Evolutionary conservation across 2,888 invertebrate genomes (phyloP), one percentile per base, ranked within the genome.

Genomic region (Eustalomyia histrio): DNA sequence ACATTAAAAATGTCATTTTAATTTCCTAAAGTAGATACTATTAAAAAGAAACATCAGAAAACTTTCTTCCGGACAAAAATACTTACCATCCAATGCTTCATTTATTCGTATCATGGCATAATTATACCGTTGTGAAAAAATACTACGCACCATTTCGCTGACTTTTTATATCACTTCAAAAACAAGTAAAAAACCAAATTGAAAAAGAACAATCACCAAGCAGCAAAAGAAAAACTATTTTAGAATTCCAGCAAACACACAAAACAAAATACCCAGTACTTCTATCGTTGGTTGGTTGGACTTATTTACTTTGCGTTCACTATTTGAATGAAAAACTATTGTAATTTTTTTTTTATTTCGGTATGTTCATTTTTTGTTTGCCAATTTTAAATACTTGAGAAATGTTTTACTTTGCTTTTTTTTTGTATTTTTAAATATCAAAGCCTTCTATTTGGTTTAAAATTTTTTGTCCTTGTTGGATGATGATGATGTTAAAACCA

Each of bases 61-160:
- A 29, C 14, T 33, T 61, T 16, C 17, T 9, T 43, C 29, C 29
- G 16, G 10, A 10, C 14, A 14, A 8, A 29, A 1, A 12, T 2
- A 61, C 80, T 86, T 79, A 87, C 87, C 86, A 74, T 87, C 87
- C 55, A 87, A 84, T 9, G 84, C 84, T 24, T 86, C 84, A 76
- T 87, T 87, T 29, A 84, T 79, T 63, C 84, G 83, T 58, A 85
- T 86, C 79, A 84, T 85, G 5, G 84, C 80, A 63, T 67, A 72
- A 73, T 87, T 84, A 64, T 85, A 87, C 35, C 87, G 85, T 43
- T 87, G 85, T 0, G 87, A 87, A 71, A 87, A 86, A 81, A 87
- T 86, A 82, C 87, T 87, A 72, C 86, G 84, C 39, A 87, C 86
- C 87, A 87, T 29, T 29, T 87, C 52, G 8, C 35, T 12, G 14